phyloP scores from a whole-genome alignment of 1,140 invertebrate species.

The Leptinotarsa undecemlineata region DNA sequence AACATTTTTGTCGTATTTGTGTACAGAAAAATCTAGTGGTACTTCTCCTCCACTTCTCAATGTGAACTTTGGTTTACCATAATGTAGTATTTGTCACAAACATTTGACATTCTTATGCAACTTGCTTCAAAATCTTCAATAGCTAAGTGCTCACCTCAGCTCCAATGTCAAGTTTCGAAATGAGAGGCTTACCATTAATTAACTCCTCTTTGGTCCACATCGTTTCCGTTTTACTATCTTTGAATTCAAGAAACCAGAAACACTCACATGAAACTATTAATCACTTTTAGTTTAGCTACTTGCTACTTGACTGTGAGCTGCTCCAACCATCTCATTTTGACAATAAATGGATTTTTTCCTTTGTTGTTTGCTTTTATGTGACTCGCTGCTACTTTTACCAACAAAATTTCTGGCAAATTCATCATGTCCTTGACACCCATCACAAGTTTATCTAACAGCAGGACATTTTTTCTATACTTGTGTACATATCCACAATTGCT shows the following conservation, averaged over 20 bases:
- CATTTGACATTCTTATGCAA: too few species aligned
- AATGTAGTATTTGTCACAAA: neutral
- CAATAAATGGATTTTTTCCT: neutral
- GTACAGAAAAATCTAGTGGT: too few species aligned
- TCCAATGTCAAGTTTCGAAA: neutral
- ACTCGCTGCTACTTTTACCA: neutral
- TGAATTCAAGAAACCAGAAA: neutral
- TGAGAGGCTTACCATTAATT: neutral
- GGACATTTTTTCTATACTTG: neutral
- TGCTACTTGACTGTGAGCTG: neutral
- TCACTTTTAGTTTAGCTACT: neutral
- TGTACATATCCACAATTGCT: neutral
- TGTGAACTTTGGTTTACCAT: neutral
- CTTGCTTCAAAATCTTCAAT: neutral
- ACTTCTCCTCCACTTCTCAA: neutral
- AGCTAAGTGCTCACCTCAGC: neutral
- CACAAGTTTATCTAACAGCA: neutral
- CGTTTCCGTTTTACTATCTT: neutral
- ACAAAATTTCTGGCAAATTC: neutral
- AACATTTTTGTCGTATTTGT: too few species aligned
- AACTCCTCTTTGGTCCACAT: neutral
- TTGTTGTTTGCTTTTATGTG: neutral
- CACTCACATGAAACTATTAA: neutral
- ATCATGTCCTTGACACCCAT: neutral
- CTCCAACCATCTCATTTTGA: neutral